These are phyloP conservation scores for Mimachlamys varia DNA, from an alignment of 2,888 invertebrate species.

Conservation along the genomic window DNA sequence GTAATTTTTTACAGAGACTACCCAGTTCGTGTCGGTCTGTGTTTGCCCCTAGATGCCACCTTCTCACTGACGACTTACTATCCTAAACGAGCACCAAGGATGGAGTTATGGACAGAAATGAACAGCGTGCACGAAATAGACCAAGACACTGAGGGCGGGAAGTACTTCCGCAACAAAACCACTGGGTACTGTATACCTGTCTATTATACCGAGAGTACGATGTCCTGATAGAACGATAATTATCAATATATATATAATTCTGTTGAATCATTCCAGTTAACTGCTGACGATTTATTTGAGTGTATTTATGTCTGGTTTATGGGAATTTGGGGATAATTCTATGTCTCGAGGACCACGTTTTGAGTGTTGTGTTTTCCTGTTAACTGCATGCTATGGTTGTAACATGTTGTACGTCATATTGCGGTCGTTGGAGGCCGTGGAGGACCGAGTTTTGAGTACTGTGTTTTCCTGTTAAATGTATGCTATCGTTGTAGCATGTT, in stretches of 20 bases:
- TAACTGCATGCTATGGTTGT: neutral
- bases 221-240: too few relatives aligned
- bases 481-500: too few relatives aligned
- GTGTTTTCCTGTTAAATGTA: too few relatives aligned
- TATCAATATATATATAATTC: too few relatives aligned
- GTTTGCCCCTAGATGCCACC: slow-evolving; percentile 44
- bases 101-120: slow-evolving; percentile 40
- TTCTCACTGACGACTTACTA: slow-evolving; percentile 46
- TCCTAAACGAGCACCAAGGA: slow-evolving; percentile 42
- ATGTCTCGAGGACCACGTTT: too few relatives aligned
- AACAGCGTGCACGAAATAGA: slow-evolving; percentile 1
- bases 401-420: neutral
- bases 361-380: neutral
- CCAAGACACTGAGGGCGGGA: slow-evolving; percentile 28
- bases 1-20: slow-evolving; percentile 36
- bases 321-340: too few relatives aligned
- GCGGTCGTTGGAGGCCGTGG: neutral
- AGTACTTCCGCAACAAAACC: slow-evolving; percentile 34
- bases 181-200: neutral
- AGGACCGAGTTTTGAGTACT: too few relatives aligned
- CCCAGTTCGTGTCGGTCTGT: slow-evolving; percentile 48
- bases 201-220: too few relatives aligned
- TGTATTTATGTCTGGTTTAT: too few relatives aligned
- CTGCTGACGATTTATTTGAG: too few relatives aligned
- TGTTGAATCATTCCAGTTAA: too few relatives aligned